Evolutionary conservation across 2,888 invertebrate species (phyloP).

Genomic region (Erebia epiphron): DNA sequence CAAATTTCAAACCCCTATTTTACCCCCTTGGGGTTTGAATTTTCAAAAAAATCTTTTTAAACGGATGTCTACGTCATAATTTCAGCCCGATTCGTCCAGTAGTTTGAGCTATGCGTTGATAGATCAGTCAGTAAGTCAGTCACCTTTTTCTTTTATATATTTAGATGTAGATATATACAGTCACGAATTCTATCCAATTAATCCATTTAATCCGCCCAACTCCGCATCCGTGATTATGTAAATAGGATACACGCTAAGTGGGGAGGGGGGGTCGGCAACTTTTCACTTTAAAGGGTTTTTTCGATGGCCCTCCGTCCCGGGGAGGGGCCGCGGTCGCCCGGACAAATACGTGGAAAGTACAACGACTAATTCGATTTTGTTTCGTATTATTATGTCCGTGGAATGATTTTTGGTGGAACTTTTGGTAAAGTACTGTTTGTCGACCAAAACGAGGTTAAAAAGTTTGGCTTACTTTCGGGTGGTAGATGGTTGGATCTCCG

Average conservation of each 20-base stretch:
- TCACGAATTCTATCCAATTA: constrained; percentile 31
- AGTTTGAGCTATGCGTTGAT: no score
- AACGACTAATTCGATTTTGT: constrained; percentile 53
- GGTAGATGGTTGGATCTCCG: no score
- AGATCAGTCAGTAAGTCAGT: no score
- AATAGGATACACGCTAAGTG: constrained; percentile 39
- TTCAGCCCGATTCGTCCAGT: no score
- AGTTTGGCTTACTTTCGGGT: no score
- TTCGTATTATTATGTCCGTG: constrained; percentile 42
- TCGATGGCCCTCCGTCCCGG: constrained; percentile 48
- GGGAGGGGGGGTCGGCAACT: constrained; percentile 52
- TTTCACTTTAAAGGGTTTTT: constrained; percentile 71
- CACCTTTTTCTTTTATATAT: no score
- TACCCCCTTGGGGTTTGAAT: no score
- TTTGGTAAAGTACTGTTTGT: not conserved
- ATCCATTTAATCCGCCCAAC: constrained; percentile 32
- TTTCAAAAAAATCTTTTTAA: no score
- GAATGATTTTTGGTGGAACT: constrained; percentile 34
- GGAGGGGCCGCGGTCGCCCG: constrained; percentile 48
- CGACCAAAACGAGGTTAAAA: not conserved
- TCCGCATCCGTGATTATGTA: constrained; percentile 42
- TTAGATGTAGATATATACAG: not conserved
- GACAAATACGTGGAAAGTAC: constrained; percentile 53
- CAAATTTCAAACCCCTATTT: no score
- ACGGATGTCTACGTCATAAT: no score